A percentile compares a stretch with the other conserved stretches of the same genome.
Conservation (phyloP, 2,797 vertebrate species). For the Peromyscus nudipes region DNA sequence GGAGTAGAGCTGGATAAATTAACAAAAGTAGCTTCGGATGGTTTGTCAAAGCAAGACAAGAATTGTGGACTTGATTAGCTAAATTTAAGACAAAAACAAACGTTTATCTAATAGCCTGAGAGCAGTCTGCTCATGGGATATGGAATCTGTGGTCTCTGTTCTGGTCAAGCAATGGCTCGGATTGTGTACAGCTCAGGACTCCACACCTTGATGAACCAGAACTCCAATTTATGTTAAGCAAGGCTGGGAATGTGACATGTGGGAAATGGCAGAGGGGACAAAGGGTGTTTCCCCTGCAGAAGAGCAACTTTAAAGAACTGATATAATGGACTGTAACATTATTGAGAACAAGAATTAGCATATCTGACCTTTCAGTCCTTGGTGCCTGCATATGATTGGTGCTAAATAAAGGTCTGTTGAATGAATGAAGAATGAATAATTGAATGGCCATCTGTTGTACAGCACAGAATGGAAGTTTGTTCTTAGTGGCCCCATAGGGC, state of each 20-base stretch:
- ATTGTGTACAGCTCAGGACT: not conserved
- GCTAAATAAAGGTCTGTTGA: slow-evolving; percentile 62
- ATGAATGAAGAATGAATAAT: slow-evolving; percentile 68
- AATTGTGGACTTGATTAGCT: slow-evolving; percentile 17
- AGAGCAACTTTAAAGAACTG: not conserved
- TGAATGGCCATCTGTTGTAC: slow-evolving; percentile 52
- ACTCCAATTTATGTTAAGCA: not conserved
- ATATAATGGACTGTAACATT: not conserved
- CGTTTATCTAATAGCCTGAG: not conserved
- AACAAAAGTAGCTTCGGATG: not conserved
- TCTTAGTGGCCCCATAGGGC: slow-evolving; percentile 61
- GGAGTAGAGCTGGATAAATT: not conserved
- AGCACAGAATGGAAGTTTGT: slow-evolving; percentile 67
- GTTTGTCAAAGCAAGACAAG: not conserved
- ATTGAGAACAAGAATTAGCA: slow-evolving; percentile 16
- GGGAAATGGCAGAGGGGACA: not conserved
- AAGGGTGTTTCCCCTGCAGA: not conserved
- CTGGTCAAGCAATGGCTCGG: not conserved
- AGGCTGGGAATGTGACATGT: not conserved
- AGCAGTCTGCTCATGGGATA: not conserved
- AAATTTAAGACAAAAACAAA: not conserved
- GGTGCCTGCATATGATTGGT: not conserved
- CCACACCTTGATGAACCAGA: not conserved
- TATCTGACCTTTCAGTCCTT: slow-evolving; percentile 54
- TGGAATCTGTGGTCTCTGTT: not conserved